These are phyloP conservation scores for Leuctra nigra DNA, from an alignment of 2,888 invertebrate genomes.

Conservation along the genomic window DNA sequence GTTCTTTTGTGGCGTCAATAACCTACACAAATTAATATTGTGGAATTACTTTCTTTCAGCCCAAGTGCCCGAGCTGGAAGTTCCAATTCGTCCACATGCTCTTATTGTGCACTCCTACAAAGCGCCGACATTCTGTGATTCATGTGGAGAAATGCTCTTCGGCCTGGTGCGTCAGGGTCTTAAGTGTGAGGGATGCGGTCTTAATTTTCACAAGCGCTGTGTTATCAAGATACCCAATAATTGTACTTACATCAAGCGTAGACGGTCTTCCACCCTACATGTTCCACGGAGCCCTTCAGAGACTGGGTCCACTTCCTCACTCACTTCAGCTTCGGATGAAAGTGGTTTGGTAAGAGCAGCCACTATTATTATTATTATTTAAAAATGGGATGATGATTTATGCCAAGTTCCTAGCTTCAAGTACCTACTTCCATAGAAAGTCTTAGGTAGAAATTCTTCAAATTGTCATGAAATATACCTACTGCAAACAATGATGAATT, in stretches of 20 bases:
- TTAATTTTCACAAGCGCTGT: constrained; percentile 97
- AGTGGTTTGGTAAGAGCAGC: constrained; percentile 68
- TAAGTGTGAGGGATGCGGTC: constrained; percentile 97
- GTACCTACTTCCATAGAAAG: no score
- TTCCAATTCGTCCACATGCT: constrained; percentile 79
- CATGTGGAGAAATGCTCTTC: constrained; percentile 99
- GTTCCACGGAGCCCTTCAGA: constrained; percentile 64
- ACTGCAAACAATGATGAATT: no score
- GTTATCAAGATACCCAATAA: constrained; percentile 97
- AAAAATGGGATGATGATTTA: no score
- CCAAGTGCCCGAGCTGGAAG: constrained; percentile 49
- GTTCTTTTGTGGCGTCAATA: no score
- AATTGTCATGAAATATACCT: no score
- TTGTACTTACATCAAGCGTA: constrained; percentile 58
- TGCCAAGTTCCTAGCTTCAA: no score
- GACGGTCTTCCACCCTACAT: constrained; percentile 44
- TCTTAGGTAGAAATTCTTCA: no score
- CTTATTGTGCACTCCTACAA: constrained; percentile 97
- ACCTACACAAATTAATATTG: no score
- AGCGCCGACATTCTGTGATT: constrained; percentile 98
- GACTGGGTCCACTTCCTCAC: constrained; percentile 62
- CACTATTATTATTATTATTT: no score
- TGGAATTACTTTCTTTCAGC: no score
- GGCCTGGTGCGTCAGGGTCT: constrained; percentile 97
- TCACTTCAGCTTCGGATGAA: constrained; percentile 52